phyloP scores from a whole-genome alignment of 2,113 vertebrate genomes.

The Guaruba guarouba region DNA sequence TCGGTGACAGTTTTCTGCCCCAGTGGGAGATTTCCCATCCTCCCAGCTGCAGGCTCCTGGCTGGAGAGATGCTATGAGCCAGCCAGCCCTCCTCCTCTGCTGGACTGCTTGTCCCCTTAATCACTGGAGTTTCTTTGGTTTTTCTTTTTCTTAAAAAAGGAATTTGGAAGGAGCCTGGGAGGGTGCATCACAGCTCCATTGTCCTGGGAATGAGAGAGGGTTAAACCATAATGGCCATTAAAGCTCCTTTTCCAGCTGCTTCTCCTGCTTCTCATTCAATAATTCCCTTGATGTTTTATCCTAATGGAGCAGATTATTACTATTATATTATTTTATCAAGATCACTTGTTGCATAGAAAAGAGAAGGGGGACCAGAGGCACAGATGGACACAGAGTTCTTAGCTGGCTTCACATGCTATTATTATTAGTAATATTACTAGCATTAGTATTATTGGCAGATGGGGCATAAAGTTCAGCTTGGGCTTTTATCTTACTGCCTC shows the following conservation, averaged over 20 bases:
- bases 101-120: background rate
- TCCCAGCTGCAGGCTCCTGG: background rate
- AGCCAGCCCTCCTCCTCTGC: background rate
- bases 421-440: background rate
- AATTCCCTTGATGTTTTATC: conserved; percentile 67
- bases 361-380: background rate
- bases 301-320: conserved; percentile 70
- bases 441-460: conserved; percentile 3
- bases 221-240: conserved; percentile 44
- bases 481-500: background rate
- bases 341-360: conserved; percentile 61
- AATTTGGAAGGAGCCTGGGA: background rate
- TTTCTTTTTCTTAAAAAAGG: background rate
- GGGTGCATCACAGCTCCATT: background rate
- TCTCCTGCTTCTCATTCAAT: conserved; percentile 54
- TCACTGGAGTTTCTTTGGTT: background rate
- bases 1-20: background rate
- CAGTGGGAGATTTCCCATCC: accelerated
- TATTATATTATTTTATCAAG: conserved; percentile 70
- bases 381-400: background rate
- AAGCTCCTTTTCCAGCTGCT: conserved; percentile 18
- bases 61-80: background rate
- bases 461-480: background rate
- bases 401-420: background rate
- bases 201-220: conserved; percentile 11